Conservation (phyloP, 2,797 vertebrate genomes). For the Gambusia yucatana region DNA sequence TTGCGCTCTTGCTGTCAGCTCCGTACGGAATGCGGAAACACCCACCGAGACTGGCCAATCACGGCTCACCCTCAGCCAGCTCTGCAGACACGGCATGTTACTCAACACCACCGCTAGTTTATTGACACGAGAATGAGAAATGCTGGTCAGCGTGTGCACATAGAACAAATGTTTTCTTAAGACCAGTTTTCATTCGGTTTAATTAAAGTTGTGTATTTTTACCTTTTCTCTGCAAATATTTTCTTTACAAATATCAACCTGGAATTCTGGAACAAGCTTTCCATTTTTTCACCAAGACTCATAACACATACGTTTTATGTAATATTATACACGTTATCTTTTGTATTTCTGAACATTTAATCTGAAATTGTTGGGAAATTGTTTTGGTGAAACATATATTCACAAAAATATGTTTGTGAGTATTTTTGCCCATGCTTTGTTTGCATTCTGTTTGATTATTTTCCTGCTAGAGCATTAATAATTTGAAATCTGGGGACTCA, state of each 20-base stretch:
- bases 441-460: slow-evolving; percentile 50
- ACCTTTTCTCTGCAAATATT: not conserved
- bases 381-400: too few relatives aligned
- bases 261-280: not conserved
- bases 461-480: slow-evolving; percentile 61
- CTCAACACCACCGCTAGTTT: slow-evolving; percentile 41
- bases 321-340: not conserved
- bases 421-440: not conserved
- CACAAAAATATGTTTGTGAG: not conserved
- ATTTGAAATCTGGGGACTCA: slow-evolving; percentile 53
- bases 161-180: slow-evolving; percentile 15
- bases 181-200: not conserved
- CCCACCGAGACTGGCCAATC: slow-evolving; percentile 80
- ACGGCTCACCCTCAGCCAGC: slow-evolving; percentile 43
- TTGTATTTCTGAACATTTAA: not conserved
- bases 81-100: slow-evolving; percentile 9
- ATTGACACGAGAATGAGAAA: slow-evolving; percentile 38
- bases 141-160: slow-evolving; percentile 9
- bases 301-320: not conserved
- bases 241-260: not conserved
- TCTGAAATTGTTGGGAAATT: not conserved
- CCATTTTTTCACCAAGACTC: not conserved
- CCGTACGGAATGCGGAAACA: slow-evolving; percentile 75
- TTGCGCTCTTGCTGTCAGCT: slow-evolving; percentile 50
- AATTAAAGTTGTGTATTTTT: slow-evolving; percentile 5